These are phyloP conservation scores for Equus quagga DNA, from an alignment of 2,113 vertebrate species.

Conservation along the genomic window DNA sequence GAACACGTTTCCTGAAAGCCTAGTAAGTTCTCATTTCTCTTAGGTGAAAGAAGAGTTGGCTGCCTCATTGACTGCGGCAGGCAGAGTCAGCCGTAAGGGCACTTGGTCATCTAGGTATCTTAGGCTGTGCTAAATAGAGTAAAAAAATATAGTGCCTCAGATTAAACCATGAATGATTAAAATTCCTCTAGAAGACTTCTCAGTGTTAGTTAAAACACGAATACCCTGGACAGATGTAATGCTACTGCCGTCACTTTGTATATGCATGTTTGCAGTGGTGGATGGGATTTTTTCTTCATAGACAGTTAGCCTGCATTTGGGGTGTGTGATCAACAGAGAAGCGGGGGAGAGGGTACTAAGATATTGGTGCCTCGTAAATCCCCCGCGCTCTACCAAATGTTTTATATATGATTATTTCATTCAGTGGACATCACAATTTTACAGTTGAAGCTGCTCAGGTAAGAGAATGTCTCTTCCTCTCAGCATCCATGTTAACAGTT, in stretches of 20 bases:
- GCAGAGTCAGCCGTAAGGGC: background rate
- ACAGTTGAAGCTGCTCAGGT: background rate
- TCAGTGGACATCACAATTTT: background rate
- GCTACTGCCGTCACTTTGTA: background rate
- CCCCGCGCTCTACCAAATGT: background rate
- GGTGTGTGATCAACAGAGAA: background rate
- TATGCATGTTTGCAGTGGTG: background rate
- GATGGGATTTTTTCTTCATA: background rate
- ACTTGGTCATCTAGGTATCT: background rate
- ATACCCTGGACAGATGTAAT: background rate
- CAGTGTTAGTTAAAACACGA: constrained; percentile 18
- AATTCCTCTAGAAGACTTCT: constrained; percentile 76
- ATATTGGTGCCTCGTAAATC: background rate
- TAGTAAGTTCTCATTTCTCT: constrained; percentile 43
- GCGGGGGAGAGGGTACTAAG: background rate
- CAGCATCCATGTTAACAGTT: background rate
- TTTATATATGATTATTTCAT: constrained; percentile 5
- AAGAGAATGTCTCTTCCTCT: background rate
- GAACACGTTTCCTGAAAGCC: constrained; percentile 12
- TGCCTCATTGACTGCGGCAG: background rate
- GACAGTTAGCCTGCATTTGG: background rate
- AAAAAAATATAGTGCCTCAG: background rate
- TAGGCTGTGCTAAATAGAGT: background rate
- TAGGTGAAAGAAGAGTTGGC: constrained; percentile 30
- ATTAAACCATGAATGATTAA: constrained; percentile 1